phyloP scores from a whole-genome alignment of 2,113 vertebrate species.

The Cavia porcellus region DNA sequence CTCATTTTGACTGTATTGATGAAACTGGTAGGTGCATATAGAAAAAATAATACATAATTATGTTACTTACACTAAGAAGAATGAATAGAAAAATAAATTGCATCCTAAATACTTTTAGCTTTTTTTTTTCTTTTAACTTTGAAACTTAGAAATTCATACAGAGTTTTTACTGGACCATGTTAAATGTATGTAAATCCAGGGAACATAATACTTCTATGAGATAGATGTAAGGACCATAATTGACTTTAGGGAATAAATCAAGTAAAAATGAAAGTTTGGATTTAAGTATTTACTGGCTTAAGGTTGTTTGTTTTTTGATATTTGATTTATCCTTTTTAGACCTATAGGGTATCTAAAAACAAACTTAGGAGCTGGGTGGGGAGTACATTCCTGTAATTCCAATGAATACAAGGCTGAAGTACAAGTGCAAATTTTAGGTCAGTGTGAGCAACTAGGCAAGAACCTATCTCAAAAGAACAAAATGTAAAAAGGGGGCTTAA shows the following conservation, averaged over 20 bases:
- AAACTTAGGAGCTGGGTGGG: not conserved
- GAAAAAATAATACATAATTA: slow-evolving; percentile 16
- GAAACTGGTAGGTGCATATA: not conserved
- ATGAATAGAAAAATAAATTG: slow-evolving; percentile 8
- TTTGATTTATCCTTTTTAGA: not conserved
- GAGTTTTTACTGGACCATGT: slow-evolving; percentile 40
- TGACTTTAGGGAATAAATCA: slow-evolving; percentile 31
- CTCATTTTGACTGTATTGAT: not conserved
- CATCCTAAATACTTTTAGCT: slow-evolving; percentile 27
- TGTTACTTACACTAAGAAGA: slow-evolving; percentile 42
- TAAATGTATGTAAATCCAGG: slow-evolving; percentile 28
- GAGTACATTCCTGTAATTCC: not conserved
- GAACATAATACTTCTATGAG: slow-evolving; percentile 27
- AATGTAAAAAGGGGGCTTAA: not conserved
- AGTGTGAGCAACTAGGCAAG: not conserved
- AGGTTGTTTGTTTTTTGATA: not conserved
- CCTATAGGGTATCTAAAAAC: not conserved
- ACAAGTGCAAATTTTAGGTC: not conserved
- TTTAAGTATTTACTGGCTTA: slow-evolving; percentile 45
- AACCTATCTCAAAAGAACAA: not conserved
- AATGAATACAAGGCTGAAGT: not conserved
- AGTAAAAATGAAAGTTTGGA: slow-evolving; percentile 45
- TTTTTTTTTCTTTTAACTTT: slow-evolving; percentile 55
- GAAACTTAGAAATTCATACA: slow-evolving; percentile 48
- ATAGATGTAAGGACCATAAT: not conserved